phyloP scores from a whole-genome alignment of 2,113 vertebrate species.

The Chlorocebus sabaeus region DNA sequence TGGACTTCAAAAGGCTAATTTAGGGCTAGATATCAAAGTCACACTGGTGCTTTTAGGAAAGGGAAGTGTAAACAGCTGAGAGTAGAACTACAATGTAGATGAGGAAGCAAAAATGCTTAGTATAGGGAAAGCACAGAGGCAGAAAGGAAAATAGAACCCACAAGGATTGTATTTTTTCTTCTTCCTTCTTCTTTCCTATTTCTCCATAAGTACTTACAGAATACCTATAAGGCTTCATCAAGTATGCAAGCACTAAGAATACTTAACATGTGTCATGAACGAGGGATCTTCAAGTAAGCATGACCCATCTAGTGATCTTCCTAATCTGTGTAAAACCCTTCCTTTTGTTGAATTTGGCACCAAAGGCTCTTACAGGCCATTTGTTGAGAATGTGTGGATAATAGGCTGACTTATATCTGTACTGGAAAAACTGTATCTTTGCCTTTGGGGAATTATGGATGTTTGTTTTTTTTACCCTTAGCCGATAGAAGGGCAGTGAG shows the following conservation, averaged over 20 bases:
- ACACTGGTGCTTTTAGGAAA: neutral
- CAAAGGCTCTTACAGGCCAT: neutral
- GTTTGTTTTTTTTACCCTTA: neutral
- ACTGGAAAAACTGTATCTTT: neutral
- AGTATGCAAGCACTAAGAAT: neutral
- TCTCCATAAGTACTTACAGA: neutral
- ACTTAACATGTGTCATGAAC: neutral
- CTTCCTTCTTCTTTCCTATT: neutral
- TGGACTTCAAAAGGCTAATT: neutral
- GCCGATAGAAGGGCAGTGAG: neutral
- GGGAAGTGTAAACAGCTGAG: neutral
- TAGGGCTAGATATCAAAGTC: neutral
- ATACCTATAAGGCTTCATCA: neutral
- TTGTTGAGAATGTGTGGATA: neutral
- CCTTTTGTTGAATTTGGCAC: neutral
- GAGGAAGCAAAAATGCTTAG: conserved; percentile 10
- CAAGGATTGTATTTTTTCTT: neutral
- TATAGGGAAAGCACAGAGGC: neutral
- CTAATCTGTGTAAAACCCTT: neutral
- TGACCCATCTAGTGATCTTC: neutral
- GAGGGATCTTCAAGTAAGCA: neutral
- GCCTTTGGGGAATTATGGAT: neutral
- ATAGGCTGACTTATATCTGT: neutral
- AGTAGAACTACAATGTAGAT: neutral
- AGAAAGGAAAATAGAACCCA: neutral